Evolutionary conservation across 2,113 vertebrate species (phyloP).

Genomic region (Sinosuthora webbiana): DNA sequence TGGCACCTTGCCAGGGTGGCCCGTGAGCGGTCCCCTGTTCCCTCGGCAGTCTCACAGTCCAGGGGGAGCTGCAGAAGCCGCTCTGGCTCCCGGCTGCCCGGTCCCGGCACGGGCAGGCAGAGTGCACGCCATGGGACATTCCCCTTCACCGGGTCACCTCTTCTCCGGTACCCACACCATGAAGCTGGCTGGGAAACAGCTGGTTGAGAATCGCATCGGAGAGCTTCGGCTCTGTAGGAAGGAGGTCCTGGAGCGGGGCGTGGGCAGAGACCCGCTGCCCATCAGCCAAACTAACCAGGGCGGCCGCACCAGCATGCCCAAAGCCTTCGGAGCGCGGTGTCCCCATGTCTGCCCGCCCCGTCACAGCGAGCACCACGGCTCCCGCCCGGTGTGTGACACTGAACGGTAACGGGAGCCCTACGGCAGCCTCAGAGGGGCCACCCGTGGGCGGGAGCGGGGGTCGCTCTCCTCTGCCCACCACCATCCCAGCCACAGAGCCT

Average conservation of each 20-base stretch:
- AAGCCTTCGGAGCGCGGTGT: not conserved
- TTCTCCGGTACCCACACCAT: rapidly evolving
- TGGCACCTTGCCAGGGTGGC: not conserved
- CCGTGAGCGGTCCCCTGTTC: not conserved
- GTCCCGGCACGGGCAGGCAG: too few species aligned
- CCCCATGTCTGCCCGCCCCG: not conserved
- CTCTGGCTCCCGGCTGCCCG: not conserved
- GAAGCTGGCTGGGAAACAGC: not conserved
- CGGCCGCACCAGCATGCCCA: not conserved
- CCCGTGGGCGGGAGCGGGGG: too few species aligned
- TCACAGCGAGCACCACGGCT: not conserved
- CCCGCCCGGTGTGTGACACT: not conserved
- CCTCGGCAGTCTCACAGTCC: not conserved
- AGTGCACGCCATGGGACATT: rapidly evolving
- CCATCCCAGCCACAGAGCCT: not conserved
- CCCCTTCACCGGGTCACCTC: not conserved
- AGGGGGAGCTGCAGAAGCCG: not conserved
- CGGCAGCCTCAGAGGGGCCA: not conserved
- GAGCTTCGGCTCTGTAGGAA: not conserved
- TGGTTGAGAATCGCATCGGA: not conserved
- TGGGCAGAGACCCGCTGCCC: not conserved
- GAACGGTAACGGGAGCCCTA: not conserved
- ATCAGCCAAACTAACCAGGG: not conserved
- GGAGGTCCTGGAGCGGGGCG: not conserved
- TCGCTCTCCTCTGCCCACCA: not conserved